Evolutionary conservation across 2,888 invertebrate genomes (phyloP), one percentile per base, ranked within the genome.

Genomic region (Melipona beecheii): DNA sequence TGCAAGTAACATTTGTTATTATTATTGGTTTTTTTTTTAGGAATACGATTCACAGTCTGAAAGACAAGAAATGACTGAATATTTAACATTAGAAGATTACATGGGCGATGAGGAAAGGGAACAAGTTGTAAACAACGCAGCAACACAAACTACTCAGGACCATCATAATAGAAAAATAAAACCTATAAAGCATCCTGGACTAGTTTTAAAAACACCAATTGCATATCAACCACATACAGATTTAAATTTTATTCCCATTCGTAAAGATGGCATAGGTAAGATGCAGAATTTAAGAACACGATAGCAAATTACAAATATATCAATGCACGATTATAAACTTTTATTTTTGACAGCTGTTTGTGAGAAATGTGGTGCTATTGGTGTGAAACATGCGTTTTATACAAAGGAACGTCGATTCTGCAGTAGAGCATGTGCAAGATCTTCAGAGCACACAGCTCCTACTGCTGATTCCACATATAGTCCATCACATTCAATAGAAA

Each of bases 231-330:
- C 97, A 91, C 96, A 97, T 93, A 97, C 97, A 78, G 98, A 98
- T 95, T 96, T 97, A 83, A 97, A 97, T 86, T 97, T 98, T 92
- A 97, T 98, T 95, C 98, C 98, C 76, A 97, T 98, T 93, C 97
- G 97, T 94, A 97, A 97, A 95, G 98, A 98, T 94, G 98, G 97
- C 95, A 98, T 98, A 95, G 98, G 98, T 98, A 95, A 96, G 96
- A 95, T 90, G 15, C 56, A 31, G 58, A 9, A 50, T 27, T 66
- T 4, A 13, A 13, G n/a, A 50, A 19, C 79, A 75, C 72, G 80
- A 70, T 31, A n/a, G 83, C 50, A 78, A 83, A 78, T 85, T 71
- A 76, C 75, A 84, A 75, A 77, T 56, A 72, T 71, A 68, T 60
- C 2, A 36, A 36, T 69, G 21, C 21, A 56, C 56, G 31, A 54